These are phyloP conservation scores for Tetrapedia diversipes DNA, from an alignment of 2,888 invertebrate species.

Conservation along the genomic window DNA sequence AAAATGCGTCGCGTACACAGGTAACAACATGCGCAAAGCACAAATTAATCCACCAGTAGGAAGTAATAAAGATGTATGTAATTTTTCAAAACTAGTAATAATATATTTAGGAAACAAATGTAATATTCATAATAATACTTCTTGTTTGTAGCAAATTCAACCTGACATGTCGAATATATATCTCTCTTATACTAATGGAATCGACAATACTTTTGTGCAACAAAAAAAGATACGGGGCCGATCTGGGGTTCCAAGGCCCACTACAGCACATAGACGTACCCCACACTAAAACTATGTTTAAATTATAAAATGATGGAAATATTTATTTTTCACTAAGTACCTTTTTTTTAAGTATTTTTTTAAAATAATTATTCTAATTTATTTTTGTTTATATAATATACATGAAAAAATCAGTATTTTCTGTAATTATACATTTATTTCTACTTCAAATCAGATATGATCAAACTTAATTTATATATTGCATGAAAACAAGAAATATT, in stretches of 20 bases:
- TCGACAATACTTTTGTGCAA: constrained; percentile 83
- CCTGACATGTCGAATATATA: constrained; percentile 88
- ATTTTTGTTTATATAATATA: constrained; percentile 48
- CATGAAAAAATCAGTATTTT: constrained; percentile 21
- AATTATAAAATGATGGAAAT: constrained; percentile 46
- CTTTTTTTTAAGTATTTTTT: constrained; percentile 50
- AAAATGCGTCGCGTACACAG: constrained; percentile 98
- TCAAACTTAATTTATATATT: constrained; percentile 26
- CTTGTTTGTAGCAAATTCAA: constrained; percentile 83
- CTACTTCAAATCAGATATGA: constrained; percentile 29
- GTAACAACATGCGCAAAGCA: constrained; percentile 97
- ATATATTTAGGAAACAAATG: neutral
- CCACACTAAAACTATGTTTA: constrained; percentile 71
- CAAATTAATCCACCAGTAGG: constrained; percentile 78
- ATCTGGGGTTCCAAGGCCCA: constrained; percentile 85
- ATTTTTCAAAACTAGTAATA: neutral
- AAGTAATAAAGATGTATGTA: constrained; percentile 78
- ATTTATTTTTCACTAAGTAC: constrained; percentile 56
- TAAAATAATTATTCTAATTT: constrained; percentile 52
- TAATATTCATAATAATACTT: neutral
- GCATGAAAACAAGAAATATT: constrained; percentile 1
- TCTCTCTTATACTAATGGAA: constrained; percentile 85
- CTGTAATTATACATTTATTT: constrained; percentile 35
- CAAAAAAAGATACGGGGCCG: constrained; percentile 84
- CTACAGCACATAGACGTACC: constrained; percentile 82